phyloP scores from a whole-genome alignment of 2,888 invertebrate species.

The Euplexia lucipara region DNA sequence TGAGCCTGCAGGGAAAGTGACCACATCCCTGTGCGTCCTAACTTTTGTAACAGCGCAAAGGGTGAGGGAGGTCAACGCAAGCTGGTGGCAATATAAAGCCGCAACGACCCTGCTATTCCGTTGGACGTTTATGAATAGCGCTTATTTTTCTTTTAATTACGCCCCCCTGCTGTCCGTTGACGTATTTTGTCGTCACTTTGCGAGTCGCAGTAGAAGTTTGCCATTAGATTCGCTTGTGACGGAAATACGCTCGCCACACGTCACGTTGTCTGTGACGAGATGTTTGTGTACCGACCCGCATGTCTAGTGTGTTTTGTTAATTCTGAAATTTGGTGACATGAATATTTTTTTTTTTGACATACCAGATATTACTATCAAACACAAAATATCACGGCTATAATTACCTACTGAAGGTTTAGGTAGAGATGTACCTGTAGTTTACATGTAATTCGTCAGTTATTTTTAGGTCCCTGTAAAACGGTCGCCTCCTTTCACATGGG shows the following conservation, averaged over 20 bases:
- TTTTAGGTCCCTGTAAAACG: too few species aligned
- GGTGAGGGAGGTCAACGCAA: slow-evolving; percentile 67
- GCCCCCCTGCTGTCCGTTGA: slow-evolving; percentile 78
- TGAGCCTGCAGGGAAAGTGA: slow-evolving; percentile 64
- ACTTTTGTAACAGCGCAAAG: slow-evolving; percentile 32
- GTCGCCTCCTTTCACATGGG: too few species aligned
- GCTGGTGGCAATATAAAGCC: slow-evolving; percentile 81
- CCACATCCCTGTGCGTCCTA: slow-evolving; percentile 23
- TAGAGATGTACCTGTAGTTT: too few species aligned
- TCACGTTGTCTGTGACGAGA: slow-evolving; percentile 42
- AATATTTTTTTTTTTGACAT: neutral
- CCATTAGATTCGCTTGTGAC: slow-evolving; percentile 48
- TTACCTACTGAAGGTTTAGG: too few species aligned
- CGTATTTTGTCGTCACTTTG: slow-evolving; percentile 73
- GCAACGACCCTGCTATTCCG: slow-evolving; percentile 82
- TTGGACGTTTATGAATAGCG: slow-evolving; percentile 89
- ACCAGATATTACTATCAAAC: neutral
- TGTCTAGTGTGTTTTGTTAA: slow-evolving; percentile 34
- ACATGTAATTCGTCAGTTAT: too few species aligned
- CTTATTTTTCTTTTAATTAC: slow-evolving; percentile 91
- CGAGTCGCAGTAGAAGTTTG: slow-evolving; percentile 53
- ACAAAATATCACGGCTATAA: too few species aligned
- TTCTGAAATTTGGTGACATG: slow-evolving; percentile 29
- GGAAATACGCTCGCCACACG: slow-evolving; percentile 58
- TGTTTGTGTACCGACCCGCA: slow-evolving; percentile 43